A percentile compares a stretch with the other conserved stretches of the same genome.
Evolutionary conservation across 2,888 invertebrate species (phyloP).

Genomic region (Steinernema carpocapsae): DNA sequence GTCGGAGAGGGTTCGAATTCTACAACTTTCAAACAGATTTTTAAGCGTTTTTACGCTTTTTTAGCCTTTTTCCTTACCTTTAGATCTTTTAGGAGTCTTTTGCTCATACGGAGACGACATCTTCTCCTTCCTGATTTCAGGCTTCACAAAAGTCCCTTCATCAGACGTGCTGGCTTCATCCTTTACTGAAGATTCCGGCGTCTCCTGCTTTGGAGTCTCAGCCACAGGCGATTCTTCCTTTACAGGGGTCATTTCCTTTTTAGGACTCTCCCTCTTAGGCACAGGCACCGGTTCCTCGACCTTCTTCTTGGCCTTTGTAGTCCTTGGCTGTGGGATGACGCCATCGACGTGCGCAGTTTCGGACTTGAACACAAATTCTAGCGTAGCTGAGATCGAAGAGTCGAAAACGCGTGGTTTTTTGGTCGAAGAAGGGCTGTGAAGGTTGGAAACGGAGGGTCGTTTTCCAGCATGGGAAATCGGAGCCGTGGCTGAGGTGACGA

Average conservation of each 20-base stretch:
- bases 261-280: not conserved
- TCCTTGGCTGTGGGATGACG: not conserved
- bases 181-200: not conserved
- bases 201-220: not conserved
- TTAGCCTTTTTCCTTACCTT: no score
- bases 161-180: not conserved
- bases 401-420: not conserved
- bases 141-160: not conserved
- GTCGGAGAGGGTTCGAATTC: no score
- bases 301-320: not conserved
- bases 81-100: not conserved
- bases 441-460: slow-evolving; percentile 5
- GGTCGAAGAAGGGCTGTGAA: not conserved
- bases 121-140: not conserved
- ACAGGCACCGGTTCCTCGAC: not conserved
- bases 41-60: no score
- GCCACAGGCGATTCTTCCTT: not conserved
- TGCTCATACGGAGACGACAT: not conserved
- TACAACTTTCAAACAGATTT: no score
- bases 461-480: slow-evolving; percentile 8
- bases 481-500: slow-evolving; percentile 20
- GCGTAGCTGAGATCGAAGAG: not conserved
- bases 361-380: not conserved
- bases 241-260: not conserved
- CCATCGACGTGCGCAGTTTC: slow-evolving; percentile 6